phyloP scores from a whole-genome alignment of 2,888 invertebrate genomes.

The Carpatolechia fugitivella region DNA sequence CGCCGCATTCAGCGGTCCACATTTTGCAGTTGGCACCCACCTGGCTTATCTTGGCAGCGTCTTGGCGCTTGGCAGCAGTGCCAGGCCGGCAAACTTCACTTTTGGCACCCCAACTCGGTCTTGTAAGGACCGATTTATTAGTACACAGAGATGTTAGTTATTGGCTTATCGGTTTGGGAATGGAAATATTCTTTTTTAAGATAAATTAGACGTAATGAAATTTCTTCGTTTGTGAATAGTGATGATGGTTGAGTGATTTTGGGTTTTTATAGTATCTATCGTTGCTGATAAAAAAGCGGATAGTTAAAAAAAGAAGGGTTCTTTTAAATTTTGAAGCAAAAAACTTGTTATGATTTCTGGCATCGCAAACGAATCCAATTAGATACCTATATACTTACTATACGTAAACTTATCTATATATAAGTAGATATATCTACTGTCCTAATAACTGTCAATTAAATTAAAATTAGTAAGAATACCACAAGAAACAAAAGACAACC shows the following conservation, averaged over 20 bases:
- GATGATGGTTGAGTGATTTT: too few relatives aligned
- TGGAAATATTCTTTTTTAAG: neutral
- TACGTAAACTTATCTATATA: too few relatives aligned
- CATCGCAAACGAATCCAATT: too few relatives aligned
- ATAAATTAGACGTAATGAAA: too few relatives aligned
- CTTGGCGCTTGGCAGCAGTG: conserved; percentile 17
- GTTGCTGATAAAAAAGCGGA: too few relatives aligned
- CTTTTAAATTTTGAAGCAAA: too few relatives aligned
- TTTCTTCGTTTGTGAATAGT: too few relatives aligned
- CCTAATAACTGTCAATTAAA: conserved; percentile 32
- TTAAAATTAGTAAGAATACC: conserved; percentile 50
- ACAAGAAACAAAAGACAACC: conserved; percentile 21
- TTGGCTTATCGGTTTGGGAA: conserved; percentile 22
- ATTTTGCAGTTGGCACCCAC: conserved; percentile 43
- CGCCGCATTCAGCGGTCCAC: neutral
- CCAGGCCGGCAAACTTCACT: conserved; percentile 26
- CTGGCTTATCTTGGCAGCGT: conserved; percentile 52
- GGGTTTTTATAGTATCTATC: too few relatives aligned
- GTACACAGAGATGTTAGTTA: conserved; percentile 32
- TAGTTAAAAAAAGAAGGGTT: too few relatives aligned
- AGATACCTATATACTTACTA: too few relatives aligned
- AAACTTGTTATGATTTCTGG: too few relatives aligned
- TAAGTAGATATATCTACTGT: neutral
- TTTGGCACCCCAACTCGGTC: conserved; percentile 58
- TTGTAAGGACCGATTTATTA: conserved; percentile 49